These are phyloP conservation scores for Oryzias woworae DNA, from an alignment of 2,113 vertebrate species.

Conservation along the genomic window DNA sequence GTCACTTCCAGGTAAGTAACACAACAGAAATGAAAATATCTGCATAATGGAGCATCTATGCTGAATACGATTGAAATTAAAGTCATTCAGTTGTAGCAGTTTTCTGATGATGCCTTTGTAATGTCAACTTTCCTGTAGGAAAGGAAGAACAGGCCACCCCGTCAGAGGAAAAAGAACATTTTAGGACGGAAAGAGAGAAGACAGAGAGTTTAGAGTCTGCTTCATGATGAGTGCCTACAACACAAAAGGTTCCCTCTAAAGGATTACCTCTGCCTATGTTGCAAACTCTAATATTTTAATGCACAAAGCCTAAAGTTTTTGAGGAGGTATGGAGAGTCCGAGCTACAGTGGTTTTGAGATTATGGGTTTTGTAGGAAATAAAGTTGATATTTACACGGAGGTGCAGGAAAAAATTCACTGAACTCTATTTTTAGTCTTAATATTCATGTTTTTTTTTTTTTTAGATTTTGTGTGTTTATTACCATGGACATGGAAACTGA, in stretches of 20 bases:
- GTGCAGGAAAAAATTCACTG: conserved; percentile 58
- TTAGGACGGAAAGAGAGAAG: no score
- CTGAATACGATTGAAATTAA: no score
- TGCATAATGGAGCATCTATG: no score
- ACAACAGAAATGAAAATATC: background rate
- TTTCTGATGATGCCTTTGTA: no score
- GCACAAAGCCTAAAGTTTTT: conserved; percentile 32
- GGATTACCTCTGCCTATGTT: conserved; percentile 85
- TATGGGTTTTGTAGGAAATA: conserved; percentile 60
- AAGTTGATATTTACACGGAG: conserved; percentile 73
- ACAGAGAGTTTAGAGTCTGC: conserved; percentile 23
- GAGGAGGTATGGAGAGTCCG: conserved; percentile 35
- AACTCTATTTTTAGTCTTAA: conserved; percentile 56
- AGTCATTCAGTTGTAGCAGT: no score
- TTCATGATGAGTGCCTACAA: conserved; percentile 94
- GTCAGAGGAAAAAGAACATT: no score
- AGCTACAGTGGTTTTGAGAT: conserved; percentile 42
- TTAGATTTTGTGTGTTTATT: background rate
- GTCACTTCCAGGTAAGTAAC: conserved; percentile 87
- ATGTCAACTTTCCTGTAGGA: no score
- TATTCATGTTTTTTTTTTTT: conserved; percentile 11
- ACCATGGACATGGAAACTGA: no score
- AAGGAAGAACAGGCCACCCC: no score
- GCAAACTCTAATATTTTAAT: conserved; percentile 59
- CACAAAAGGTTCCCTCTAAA: conserved; percentile 96